phyloP scores from a whole-genome alignment of 1,140 invertebrate genomes.

The Parasteatoda tepidariorum region DNA sequence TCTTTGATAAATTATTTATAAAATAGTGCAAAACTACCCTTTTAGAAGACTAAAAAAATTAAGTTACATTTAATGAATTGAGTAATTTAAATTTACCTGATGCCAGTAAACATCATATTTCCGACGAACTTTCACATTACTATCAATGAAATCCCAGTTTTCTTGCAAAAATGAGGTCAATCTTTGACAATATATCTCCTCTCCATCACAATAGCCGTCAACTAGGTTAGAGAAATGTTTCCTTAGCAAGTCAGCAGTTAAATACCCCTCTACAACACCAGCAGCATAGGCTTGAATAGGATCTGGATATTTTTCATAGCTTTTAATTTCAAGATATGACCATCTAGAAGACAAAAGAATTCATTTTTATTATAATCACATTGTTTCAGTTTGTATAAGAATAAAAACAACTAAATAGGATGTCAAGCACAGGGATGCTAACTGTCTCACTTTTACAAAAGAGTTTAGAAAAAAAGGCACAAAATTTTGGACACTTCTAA shows the following conservation, averaged over 20 bases:
- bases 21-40: no score
- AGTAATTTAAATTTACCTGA: conserved; percentile 76
- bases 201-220: conserved; percentile 75
- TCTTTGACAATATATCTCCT: conserved; percentile 77
- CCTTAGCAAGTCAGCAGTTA: conserved; percentile 84
- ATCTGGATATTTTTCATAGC: conserved; percentile 74
- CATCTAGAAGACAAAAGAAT: conserved; percentile 71
- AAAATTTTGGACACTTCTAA: no score
- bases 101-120: conserved; percentile 80
- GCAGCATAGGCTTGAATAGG: conserved; percentile 86
- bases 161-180: conserved; percentile 76
- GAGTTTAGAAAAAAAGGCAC: not conserved
- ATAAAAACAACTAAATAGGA: no score
- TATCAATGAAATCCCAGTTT: conserved; percentile 75
- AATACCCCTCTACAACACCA: conserved; percentile 84
- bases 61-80: no score
- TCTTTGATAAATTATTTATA: no score
- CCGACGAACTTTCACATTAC: conserved; percentile 71
- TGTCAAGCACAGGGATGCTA: no score
- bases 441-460: no score
- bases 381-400: no score
- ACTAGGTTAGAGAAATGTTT: conserved; percentile 85
- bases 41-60: no score
- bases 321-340: conserved; percentile 83
- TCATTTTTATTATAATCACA: no score